Evolutionary conservation across 2,888 invertebrate genomes (phyloP).

Genomic region (Dione juno): DNA sequence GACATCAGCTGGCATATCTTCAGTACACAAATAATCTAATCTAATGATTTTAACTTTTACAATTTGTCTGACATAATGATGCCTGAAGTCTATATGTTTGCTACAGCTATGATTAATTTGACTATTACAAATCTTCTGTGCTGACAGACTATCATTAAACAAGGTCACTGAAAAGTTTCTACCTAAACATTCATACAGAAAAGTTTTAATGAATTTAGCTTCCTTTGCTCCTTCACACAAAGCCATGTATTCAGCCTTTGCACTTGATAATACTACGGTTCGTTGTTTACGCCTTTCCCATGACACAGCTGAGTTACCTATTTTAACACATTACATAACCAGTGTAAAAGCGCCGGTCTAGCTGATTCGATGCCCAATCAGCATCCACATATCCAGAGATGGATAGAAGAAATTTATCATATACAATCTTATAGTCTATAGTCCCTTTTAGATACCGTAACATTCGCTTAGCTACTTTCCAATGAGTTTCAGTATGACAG

Average conservation of each 20-base stretch:
- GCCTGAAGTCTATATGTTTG: constrained; percentile 21
- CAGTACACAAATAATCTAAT: neutral
- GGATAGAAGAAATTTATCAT: too few species aligned
- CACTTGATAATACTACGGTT: constrained; percentile 30
- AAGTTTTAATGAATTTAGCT: neutral
- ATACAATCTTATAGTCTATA: too few species aligned
- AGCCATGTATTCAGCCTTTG: neutral
- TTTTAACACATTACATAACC: constrained; percentile 45
- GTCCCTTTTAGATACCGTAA: too few species aligned
- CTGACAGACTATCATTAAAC: neutral
- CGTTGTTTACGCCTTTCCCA: constrained; percentile 36
- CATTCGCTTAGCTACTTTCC: too few species aligned
- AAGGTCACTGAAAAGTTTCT: neutral
- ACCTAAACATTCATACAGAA: neutral
- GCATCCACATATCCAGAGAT: too few species aligned
- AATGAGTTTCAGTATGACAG: too few species aligned
- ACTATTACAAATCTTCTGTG: neutral
- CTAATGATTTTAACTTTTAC: neutral
- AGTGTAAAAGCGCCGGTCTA: constrained; percentile 33
- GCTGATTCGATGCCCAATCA: constrained; percentile 45
- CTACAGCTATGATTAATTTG: neutral
- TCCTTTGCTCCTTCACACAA: neutral
- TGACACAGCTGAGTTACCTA: constrained; percentile 29
- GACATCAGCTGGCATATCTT: neutral
- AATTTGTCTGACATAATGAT: constrained; percentile 18